Evolutionary conservation across 1,140 invertebrate genomes (phyloP).

Genomic region (Coelopa frigida): DNA sequence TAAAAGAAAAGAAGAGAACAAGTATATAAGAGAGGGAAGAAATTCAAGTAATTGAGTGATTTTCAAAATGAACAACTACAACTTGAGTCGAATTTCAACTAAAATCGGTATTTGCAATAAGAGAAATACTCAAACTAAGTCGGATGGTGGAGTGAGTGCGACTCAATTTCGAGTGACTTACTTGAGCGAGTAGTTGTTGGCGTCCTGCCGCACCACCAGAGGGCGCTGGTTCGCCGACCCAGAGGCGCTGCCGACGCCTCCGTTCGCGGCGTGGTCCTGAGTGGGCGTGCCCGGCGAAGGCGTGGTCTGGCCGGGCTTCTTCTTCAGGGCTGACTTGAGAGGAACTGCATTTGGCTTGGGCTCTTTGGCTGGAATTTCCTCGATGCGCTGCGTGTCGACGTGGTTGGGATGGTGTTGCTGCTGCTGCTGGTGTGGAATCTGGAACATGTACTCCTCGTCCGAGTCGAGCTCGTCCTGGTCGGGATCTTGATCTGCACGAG

Average conservation of each 20-base stretch:
- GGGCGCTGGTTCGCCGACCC: slow-evolving; percentile 46
- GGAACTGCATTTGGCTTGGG: slow-evolving; percentile 81
- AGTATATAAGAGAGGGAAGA: slow-evolving; percentile 4
- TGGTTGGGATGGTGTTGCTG: slow-evolving; percentile 52
- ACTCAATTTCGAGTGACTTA: slow-evolving; percentile 38
- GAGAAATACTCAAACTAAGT: neutral
- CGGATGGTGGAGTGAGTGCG: too few relatives aligned
- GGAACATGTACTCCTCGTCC: slow-evolving; percentile 45
- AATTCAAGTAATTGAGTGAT: neutral
- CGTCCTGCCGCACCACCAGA: slow-evolving; percentile 61
- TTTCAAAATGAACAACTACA: neutral
- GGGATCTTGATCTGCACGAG: slow-evolving; percentile 38
- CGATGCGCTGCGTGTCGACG: slow-evolving; percentile 73
- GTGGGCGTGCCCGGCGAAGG: slow-evolving; percentile 58
- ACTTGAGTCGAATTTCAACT: neutral
- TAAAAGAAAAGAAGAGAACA: slow-evolving; percentile 11
- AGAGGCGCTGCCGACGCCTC: slow-evolving; percentile 23
- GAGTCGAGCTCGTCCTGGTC: slow-evolving; percentile 50
- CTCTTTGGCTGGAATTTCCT: slow-evolving; percentile 85
- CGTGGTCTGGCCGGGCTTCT: slow-evolving; percentile 56
- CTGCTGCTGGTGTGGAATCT: slow-evolving; percentile 46
- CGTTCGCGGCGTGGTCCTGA: slow-evolving; percentile 53
- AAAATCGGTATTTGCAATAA: neutral
- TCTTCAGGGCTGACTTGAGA: slow-evolving; percentile 86
- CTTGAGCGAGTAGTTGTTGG: slow-evolving; percentile 54